Evolutionary conservation across 1,140 invertebrate genomes (phyloP).

Genomic region (Ceratosolen solmsi): DNA sequence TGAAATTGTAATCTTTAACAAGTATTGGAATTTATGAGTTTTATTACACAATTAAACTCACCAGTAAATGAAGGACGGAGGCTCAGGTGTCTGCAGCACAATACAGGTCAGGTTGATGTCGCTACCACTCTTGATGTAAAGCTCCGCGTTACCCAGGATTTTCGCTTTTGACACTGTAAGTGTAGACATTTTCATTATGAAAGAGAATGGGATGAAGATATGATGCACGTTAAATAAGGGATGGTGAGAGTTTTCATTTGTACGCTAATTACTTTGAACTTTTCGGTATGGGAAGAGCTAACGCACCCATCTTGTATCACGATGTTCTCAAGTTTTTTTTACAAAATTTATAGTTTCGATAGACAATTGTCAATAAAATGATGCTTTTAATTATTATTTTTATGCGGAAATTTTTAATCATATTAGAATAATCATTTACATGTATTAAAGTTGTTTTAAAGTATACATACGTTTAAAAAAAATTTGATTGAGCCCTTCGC

Average conservation of each 20-base stretch:
- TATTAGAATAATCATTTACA: no score
- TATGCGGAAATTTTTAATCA: no score
- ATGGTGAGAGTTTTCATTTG: neutral
- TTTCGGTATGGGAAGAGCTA: neutral
- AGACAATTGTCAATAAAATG: neutral
- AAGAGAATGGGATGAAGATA: neutral
- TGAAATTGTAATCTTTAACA: neutral
- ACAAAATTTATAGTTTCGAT: neutral
- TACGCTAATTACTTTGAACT: constrained; percentile 35
- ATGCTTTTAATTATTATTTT: neutral
- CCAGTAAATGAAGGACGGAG: constrained; percentile 94
- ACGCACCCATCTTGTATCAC: neutral
- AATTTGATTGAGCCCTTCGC: no score
- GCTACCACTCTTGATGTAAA: constrained; percentile 89
- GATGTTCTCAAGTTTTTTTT: neutral
- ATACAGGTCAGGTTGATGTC: constrained; percentile 93
- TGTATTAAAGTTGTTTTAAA: no score
- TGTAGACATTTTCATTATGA: constrained; percentile 48
- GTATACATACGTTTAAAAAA: no score
- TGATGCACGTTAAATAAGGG: constrained; percentile 17
- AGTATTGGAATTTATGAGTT: neutral
- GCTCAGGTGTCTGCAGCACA: constrained; percentile 87
- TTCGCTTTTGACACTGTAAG: constrained; percentile 87
- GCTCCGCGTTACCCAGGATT: constrained; percentile 87
- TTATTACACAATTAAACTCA: constrained; percentile 57